Conservation (phyloP, 2,888 invertebrate genomes). For the Cephus runcator region DNA sequence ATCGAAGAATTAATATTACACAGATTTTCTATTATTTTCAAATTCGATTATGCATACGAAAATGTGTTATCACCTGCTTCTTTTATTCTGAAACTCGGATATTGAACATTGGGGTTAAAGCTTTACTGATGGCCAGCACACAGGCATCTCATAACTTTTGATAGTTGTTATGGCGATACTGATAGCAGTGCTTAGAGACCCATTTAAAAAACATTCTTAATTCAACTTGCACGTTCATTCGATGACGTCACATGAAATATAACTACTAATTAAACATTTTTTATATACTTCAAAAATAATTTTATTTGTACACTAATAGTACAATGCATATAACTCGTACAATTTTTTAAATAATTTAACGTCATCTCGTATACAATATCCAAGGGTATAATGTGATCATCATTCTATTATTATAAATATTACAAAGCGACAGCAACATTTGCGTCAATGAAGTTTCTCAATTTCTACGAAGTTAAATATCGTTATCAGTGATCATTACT, state of each 20-base stretch:
- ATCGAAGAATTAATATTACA: not conserved
- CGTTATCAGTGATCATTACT: too few relatives aligned
- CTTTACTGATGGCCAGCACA: not conserved
- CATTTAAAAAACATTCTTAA: not conserved
- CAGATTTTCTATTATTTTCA: not conserved
- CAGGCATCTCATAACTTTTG: not conserved
- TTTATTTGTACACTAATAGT: not conserved
- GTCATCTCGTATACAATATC: not conserved
- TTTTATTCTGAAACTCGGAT: not conserved
- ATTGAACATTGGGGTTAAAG: not conserved
- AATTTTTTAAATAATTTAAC: not conserved
- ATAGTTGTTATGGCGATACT: not conserved
- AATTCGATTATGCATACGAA: not conserved
- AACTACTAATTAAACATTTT: not conserved
- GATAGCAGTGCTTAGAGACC: not conserved
- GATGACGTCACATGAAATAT: not conserved
- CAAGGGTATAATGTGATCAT: too few relatives aligned
- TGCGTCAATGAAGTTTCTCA: too few relatives aligned
- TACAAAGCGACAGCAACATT: too few relatives aligned
- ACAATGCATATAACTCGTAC: not conserved
- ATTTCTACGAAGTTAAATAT: too few relatives aligned
- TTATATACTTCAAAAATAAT: not conserved
- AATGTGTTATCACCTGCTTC: not conserved
- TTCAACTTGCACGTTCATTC: not conserved
- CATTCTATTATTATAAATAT: too few relatives aligned